Base-by-base conservation (phyloP, 2,797 vertebrate species). In the Chelmon rostratus region DNA sequence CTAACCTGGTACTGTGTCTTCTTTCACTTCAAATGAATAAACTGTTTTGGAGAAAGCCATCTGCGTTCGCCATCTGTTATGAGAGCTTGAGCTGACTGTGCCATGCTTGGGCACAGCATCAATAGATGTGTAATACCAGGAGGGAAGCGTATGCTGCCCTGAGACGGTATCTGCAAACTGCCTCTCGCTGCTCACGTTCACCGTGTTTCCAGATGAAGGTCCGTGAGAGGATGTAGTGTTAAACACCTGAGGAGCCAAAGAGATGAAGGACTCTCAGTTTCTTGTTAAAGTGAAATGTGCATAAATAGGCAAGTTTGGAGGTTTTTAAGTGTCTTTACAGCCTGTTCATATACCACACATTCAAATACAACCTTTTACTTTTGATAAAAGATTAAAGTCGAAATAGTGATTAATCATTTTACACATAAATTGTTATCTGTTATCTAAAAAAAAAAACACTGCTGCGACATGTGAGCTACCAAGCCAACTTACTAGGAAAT, bases 1-100 rank as follows among this genome's bases (percentile, higher is more conserved):
- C 90, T 63, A 62, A 95, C 95, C 95, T 94, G 95, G 95, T 68
- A 75, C 59, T 75, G 94, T 93, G 92, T 96, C 94, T 91, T 96
- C 95, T 76, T 78, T 93, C 59, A 96, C 91, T 84, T 94, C 88
- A 91, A 96, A 96, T 47, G 93, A 95, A 91, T 94, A 94, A 47
- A 95, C 90, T 64, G 85, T 85, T 88, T 82, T 93, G 84, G 91
- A 90, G 83, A 93, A 94, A 81, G 86, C 88, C 88, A 89, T 88
- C 80, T 89, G 90, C 79, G 84, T 81, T 75, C 28, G 84, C 85
- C 88, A 90, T 93, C 91, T 94, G 88, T 79, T 87, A 1, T 67
- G 79, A 69, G 86, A 52, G 57, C 54, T 77, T 50, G 59, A 49
- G 73, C 70, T 63, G 61, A 47, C 82, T 67, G 76, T 46, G 69